Conservation (phyloP, 1,140 invertebrate genomes). For the Choristoneura fumiferana region DNA sequence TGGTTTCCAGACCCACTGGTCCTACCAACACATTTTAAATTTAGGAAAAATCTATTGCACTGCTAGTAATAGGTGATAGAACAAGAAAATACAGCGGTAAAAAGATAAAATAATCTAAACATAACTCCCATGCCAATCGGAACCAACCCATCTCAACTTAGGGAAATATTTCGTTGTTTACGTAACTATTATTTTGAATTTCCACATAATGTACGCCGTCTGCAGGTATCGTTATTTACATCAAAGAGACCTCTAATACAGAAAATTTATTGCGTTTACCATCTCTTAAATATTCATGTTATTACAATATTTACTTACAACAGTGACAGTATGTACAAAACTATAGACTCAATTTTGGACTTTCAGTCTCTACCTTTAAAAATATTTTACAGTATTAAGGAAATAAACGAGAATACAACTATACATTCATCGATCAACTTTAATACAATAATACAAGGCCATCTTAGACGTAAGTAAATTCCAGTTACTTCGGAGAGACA, state of each 20-base stretch:
- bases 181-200: slow-evolving; percentile 31
- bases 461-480: slow-evolving; percentile 40
- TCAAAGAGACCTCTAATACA: slow-evolving; percentile 63
- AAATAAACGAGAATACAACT: slow-evolving; percentile 53
- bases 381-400: slow-evolving; percentile 59
- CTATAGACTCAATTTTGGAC: slow-evolving; percentile 76
- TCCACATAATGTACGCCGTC: slow-evolving; percentile 30
- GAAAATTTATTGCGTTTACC: slow-evolving; percentile 71
- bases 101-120: not conserved
- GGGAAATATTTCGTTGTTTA: slow-evolving; percentile 35
- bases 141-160: slow-evolving; percentile 4
- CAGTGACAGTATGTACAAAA: slow-evolving; percentile 74
- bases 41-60: no score
- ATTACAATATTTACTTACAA: slow-evolving; percentile 73
- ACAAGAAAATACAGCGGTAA: no score
- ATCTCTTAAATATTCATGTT: slow-evolving; percentile 64
- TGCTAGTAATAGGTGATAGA: no score
- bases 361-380: slow-evolving; percentile 74
- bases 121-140: slow-evolving; percentile 8
- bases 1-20: no score
- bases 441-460: slow-evolving; percentile 69
- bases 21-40: no score
- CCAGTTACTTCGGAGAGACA: slow-evolving; percentile 31
- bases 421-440: slow-evolving; percentile 49
- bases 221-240: slow-evolving; percentile 54